Evolutionary conservation across 2,797 vertebrate species (phyloP), one percentile per base, ranked within the genome.

Genomic region (Acanthis flammea): DNA sequence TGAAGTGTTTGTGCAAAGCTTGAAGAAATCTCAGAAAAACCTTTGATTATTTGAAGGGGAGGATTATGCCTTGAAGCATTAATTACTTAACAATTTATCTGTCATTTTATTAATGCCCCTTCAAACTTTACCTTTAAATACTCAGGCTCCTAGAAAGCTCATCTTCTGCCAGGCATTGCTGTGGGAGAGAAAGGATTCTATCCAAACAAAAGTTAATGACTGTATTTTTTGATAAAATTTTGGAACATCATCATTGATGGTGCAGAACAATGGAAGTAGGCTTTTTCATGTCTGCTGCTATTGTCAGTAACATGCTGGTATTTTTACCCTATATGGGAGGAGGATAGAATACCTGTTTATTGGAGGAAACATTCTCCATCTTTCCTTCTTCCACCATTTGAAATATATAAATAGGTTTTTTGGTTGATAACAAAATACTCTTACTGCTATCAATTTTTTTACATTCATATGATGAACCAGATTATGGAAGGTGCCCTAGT

Each of bases 81-180:
- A 96, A 95, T 95, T 90, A 51, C 75, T 80, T 90, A 63, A 84
- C 55, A 95, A 88, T 94, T 94, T 95, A 67, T 77, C 85, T 96
- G 92, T 96, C 90, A 88, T 73, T 86, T 91, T 93, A 73, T 84
- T 90, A 76, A 91, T 95, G 47, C 9, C 58, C 67, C 55, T 92
- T 96, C 88, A 94, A 44, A 55, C 30, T 92, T 81, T 22, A 71
- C 61, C 50, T 94, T 71, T 80, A 83, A 91, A 72, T 91, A 62
- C 14, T 72, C 14, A 28, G 25, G 25, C 62, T 92, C 0, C 47
- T 95, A 50, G 66, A 74, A 92, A 72, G 51, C 55, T 94, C 33
- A 60, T 81, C 84, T 95, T n/a, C n/a, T n/a, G n/a, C n/a, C n/a
- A n/a, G n/a, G n/a, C n/a, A n/a, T n/a, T n/a, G n/a, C 54, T 81